A percentile compares a stretch with the other conserved stretches of the same genome.
phyloP scores from a whole-genome alignment of 2,797 vertebrate genomes.

The Pantherophis vulpinus region DNA sequence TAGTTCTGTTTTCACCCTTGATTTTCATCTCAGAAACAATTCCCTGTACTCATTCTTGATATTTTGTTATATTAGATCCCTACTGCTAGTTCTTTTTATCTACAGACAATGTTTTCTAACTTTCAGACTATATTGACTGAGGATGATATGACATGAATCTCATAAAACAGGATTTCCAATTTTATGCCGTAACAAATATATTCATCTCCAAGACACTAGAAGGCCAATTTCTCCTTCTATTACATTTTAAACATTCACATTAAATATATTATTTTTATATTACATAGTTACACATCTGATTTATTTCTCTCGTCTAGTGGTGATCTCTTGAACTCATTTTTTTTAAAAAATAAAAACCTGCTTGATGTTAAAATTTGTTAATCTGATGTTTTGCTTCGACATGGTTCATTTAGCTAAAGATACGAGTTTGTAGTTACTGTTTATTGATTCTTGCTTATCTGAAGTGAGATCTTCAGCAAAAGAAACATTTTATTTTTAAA shows the following conservation, averaged over 20 bases:
- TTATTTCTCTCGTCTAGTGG: not conserved
- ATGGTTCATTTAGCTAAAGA: slow-evolving; percentile 57
- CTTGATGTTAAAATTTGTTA: slow-evolving; percentile 49
- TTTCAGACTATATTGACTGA: not conserved
- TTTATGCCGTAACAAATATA: not conserved
- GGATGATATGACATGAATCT: not conserved
- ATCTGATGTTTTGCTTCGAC: slow-evolving; percentile 47
- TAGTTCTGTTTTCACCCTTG: not conserved
- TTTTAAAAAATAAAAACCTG: slow-evolving; percentile 40
- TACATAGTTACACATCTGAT: not conserved
- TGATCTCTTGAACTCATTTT: slow-evolving; percentile 4
- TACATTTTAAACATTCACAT: not conserved
- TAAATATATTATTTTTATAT: not conserved
- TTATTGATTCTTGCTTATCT: slow-evolving; percentile 68
- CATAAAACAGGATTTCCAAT: not conserved
- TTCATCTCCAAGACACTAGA: not conserved
- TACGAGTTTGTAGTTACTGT: slow-evolving; percentile 60
- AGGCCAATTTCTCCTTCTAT: not conserved
- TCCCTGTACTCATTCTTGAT: not conserved
- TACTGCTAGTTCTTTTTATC: not conserved
- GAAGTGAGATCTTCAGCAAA: slow-evolving; percentile 43
- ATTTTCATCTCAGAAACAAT: not conserved
- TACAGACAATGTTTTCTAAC: not conserved
- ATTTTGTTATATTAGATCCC: not conserved
- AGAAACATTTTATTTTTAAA: slow-evolving; percentile 66